Evolutionary conservation across 1,140 invertebrate species (phyloP).

Genomic region (Dendroctonus valens): DNA sequence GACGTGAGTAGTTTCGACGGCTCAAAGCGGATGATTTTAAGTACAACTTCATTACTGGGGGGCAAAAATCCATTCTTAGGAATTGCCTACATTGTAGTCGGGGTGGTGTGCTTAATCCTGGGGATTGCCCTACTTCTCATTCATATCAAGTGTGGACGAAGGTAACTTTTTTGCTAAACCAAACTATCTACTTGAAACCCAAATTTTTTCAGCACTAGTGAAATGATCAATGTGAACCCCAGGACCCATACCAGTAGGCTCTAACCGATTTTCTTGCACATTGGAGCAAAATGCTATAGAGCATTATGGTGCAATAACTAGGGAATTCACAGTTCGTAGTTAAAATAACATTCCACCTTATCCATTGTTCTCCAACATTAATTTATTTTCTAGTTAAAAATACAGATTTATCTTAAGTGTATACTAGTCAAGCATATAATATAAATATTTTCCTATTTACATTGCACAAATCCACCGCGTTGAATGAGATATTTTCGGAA

Average conservation of each 20-base stretch:
- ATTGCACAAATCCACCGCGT: no score
- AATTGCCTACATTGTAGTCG: conserved; percentile 96
- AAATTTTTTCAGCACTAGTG: conserved; percentile 58
- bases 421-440: conserved; percentile 1
- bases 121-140: conserved; percentile 93
- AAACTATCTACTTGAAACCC: neutral
- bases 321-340: no score
- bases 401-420: neutral
- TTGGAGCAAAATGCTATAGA: neutral
- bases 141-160: conserved; percentile 84
- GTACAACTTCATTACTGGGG: conserved; percentile 94
- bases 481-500: no score
- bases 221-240: conserved; percentile 80
- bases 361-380: no score
- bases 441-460: neutral
- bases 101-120: conserved; percentile 87
- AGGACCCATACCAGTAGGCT: conserved; percentile 63
- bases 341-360: no score
- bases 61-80: conserved; percentile 99
- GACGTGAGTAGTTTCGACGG: conserved; percentile 89
- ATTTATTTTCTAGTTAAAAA: neutral
- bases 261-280: no score
- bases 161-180: conserved; percentile 55
- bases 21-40: conserved; percentile 90
- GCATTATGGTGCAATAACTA: neutral